Conservation (phyloP, 2,797 vertebrate species). For the Melopsittacus undulatus region DNA sequence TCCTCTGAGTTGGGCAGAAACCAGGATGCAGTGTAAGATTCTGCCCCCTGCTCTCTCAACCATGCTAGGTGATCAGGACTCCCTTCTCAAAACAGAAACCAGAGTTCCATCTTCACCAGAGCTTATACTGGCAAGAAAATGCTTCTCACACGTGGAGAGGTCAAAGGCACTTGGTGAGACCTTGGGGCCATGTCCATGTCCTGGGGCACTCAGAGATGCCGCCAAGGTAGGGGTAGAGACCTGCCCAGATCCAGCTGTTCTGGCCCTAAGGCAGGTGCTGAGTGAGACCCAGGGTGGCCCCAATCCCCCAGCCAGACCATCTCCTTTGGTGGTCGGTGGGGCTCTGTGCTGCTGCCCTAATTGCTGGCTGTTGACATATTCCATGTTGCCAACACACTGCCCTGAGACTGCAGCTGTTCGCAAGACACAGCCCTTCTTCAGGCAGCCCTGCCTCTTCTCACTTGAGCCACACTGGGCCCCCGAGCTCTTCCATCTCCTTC, state of each 20-base stretch:
- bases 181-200: background rate
- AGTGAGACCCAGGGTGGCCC: background rate
- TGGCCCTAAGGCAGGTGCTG: fast-evolving
- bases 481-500: background rate
- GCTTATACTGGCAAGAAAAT: background rate
- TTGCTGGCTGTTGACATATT: background rate
- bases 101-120: background rate
- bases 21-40: background rate
- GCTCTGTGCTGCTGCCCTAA: background rate
- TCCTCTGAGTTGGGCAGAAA: background rate
- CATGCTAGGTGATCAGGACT: background rate
- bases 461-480: background rate
- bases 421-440: background rate
- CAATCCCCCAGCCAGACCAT: background rate
- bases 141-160: background rate
- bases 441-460: background rate
- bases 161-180: background rate
- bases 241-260: background rate
- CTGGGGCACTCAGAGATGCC: background rate
- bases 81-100: background rate
- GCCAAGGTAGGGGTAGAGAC: fast-evolving
- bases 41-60: background rate
- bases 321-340: background rate
- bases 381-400: background rate
- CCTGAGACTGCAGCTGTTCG: background rate